Conservation (phyloP, 2,888 invertebrate genomes). For the Habrosyne pyritoides region DNA sequence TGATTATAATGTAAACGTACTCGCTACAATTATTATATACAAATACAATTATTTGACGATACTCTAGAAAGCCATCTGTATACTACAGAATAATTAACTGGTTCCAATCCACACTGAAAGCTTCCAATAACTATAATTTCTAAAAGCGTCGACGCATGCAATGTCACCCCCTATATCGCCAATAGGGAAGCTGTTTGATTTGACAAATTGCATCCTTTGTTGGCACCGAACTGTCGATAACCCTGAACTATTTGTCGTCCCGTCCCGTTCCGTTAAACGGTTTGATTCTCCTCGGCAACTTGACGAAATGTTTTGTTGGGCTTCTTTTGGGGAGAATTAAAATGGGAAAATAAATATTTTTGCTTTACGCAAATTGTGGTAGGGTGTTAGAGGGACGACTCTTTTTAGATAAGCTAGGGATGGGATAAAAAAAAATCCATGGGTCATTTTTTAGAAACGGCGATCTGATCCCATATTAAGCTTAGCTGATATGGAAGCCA, state of each 20-base stretch:
- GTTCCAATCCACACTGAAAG: neutral
- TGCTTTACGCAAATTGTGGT: no score
- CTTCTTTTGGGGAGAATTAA: neutral
- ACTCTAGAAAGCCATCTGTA: conserved; percentile 20
- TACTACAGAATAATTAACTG: neutral
- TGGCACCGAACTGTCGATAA: conserved; percentile 63
- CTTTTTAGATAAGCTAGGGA: no score
- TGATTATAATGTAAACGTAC: no score
- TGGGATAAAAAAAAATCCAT: no score
- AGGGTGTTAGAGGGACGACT: no score
- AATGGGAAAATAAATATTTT: no score
- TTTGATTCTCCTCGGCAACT: conserved; percentile 45
- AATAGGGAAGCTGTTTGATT: conserved; percentile 60
- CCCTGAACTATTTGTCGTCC: conserved; percentile 66
- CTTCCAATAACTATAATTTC: neutral
- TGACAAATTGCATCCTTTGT: conserved; percentile 78
- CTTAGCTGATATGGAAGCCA: no score
- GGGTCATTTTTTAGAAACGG: no score
- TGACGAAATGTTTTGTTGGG: neutral
- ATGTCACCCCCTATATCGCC: conserved; percentile 17
- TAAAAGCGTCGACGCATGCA: conserved; percentile 8
- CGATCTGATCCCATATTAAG: no score
- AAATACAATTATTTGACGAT: no score
- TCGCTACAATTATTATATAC: no score
- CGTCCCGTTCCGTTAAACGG: conserved; percentile 60